Percentiles rank a stretch among this genome's conserved stretches.
These are phyloP conservation scores for Todiramphus chloris DNA, from an alignment of 2,113 vertebrate species.

Conservation along the genomic window DNA sequence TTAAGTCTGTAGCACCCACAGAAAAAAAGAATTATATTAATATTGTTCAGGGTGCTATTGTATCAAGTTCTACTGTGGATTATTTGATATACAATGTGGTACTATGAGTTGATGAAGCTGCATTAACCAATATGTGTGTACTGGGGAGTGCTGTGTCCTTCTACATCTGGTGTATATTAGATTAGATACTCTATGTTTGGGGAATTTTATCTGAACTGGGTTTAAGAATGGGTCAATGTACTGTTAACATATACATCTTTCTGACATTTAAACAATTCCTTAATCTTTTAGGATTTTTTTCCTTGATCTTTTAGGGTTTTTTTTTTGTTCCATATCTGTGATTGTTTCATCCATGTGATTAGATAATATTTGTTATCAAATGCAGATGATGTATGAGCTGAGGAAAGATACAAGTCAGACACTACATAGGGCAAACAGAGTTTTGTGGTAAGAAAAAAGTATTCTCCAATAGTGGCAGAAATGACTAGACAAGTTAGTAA, in stretches of 20 bases:
- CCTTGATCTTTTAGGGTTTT: not conserved
- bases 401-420: not conserved
- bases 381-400: not conserved
- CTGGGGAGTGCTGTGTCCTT: not conserved
- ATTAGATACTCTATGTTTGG: not conserved
- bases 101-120: not conserved
- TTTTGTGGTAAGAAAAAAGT: not conserved
- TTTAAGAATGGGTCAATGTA: conserved; percentile 3
- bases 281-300: not conserved
- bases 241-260: not conserved
- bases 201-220: not conserved
- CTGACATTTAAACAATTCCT: conserved; percentile 10
- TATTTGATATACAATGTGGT: not conserved
- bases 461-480: not conserved
- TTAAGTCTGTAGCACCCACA: not conserved
- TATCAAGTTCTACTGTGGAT: not conserved
- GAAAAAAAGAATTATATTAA: not conserved
- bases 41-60: not conserved
- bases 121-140: not conserved
- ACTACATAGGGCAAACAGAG: not conserved
- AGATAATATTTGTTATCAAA: not conserved
- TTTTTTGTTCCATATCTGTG: not conserved
- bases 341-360: not conserved
- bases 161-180: conserved; percentile 3
- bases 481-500: not conserved